Evolutionary conservation across 2,113 vertebrate species (phyloP).

Genomic region (Cavia porcellus): DNA sequence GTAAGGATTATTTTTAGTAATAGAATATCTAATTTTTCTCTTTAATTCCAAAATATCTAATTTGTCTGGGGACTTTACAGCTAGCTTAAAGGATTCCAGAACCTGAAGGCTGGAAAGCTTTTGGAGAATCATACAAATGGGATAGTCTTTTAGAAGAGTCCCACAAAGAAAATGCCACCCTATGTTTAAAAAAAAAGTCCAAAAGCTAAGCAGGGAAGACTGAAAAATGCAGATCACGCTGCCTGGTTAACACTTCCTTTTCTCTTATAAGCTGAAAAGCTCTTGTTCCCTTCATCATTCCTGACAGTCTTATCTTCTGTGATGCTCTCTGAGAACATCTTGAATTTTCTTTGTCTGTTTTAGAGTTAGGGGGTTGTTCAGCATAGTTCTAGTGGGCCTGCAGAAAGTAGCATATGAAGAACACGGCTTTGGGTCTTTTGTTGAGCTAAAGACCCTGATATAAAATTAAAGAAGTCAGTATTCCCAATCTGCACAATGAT

Average conservation of each 20-base stretch:
- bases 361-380: background rate
- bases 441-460: background rate
- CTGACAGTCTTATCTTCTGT: background rate
- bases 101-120: background rate
- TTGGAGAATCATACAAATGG: background rate
- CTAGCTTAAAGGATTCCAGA: background rate
- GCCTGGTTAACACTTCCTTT: too few relatives aligned
- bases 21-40: background rate
- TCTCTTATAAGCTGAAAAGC: too few relatives aligned
- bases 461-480: background rate
- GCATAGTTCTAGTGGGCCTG: background rate
- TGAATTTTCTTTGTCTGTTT: background rate
- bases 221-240: rapidly evolving
- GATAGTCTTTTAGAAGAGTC: background rate
- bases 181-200: background rate
- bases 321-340: background rate
- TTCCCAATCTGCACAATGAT: background rate
- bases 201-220: background rate
- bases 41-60: background rate
- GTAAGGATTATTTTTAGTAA: background rate
- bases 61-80: background rate
- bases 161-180: background rate
- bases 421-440: background rate
- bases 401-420: background rate
- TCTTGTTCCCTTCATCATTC: background rate